Conservation (phyloP, 1,140 invertebrate species). For the Brachionus rotundiformis region DNA sequence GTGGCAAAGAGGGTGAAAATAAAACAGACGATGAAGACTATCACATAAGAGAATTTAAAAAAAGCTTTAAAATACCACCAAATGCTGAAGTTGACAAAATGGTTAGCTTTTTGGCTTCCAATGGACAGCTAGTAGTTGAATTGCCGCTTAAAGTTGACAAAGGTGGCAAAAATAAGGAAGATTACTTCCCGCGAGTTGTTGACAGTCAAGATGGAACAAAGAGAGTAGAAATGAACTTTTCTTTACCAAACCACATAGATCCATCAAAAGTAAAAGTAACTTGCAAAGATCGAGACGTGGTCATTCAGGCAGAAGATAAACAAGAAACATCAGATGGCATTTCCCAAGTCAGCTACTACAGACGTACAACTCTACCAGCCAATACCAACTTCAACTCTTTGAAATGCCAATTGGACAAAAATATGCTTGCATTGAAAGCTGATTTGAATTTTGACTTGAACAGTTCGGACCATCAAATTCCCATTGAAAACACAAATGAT, state of each 20-base stretch:
- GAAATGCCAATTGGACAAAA: background rate
- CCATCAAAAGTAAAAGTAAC: conserved; percentile 21
- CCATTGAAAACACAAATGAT: background rate
- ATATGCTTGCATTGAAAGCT: background rate
- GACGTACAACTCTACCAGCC: conserved; percentile 6
- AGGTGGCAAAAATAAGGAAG: conserved; percentile 6
- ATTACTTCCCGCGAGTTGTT: conserved; percentile 6
- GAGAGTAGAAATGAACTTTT: conserved; percentile 5
- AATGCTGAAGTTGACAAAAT: conserved; percentile 29
- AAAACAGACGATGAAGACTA: conserved; percentile 4
- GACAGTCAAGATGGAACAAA: background rate
- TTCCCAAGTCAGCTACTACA: background rate
- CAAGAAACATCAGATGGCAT: conserved; percentile 5
- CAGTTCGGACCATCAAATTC: background rate
- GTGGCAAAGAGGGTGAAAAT: conserved; percentile 15
- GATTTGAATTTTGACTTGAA: background rate
- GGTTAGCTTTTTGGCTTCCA: conserved; percentile 29
- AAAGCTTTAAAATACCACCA: conserved; percentile 5
- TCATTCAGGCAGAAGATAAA: conserved; percentile 8
- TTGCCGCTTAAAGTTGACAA: conserved; percentile 20
- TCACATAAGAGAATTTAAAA: conserved; percentile 27
- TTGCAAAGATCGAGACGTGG: background rate
- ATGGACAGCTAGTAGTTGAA: conserved; percentile 25
- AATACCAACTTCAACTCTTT: conserved; percentile 23
- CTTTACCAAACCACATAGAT: conserved; percentile 22